Base-by-base conservation (phyloP, 1,140 invertebrate genomes). In the Panagrolaimus sp. region DNA sequence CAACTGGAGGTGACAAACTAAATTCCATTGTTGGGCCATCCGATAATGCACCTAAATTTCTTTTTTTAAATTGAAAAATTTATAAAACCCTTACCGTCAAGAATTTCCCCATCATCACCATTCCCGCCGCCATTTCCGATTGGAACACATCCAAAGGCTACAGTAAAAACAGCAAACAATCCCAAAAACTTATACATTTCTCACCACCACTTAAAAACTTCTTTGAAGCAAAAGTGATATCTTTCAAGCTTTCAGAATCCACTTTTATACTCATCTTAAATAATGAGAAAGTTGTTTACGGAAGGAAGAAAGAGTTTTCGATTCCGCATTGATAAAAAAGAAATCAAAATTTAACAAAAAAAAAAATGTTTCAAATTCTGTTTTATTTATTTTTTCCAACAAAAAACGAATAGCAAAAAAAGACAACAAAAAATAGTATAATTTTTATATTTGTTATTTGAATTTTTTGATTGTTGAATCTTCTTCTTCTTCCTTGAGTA, bases 381-480 rank as follows among this genome's bases (percentile, higher is more conserved):
- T 57, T 57, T n/a, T 13, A n/a, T 57, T 57, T 25, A 20, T 57
- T 57, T 11, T 57, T 38, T 38, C 31, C 51, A 57, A 27, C 11
- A 16, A 23, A 57, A 57, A 57, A 57, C 2, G 27, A 57, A 57
- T 16, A 9, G 20, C 51, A 20, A 57, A 27, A 57, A 57, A 57
- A 57, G 9, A 57, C 9, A 57, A 57, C 51, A 57, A 57, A 57
- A 57, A 57, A 57, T 25, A 57, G n/a, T 8, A 57, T 20, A 57
- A 57, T 57, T 38, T 38, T 38, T 38, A 38, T 38, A 4, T 38
- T 4, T 38, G 2, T 38, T 38, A 4, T 38, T 38, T 38, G 31
- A 38, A 7, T 38, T n/a, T n/a, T n/a, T 38, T 38, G 31, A 38
- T 38, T 38, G 31, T 38, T 38, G 31, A 38, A 38, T 38, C 2